A percentile compares a stretch with the other conserved stretches of the same genome.
These are phyloP conservation scores for Agapetus fuscipes DNA, from an alignment of 2,888 invertebrate genomes.

Conservation along the genomic window DNA sequence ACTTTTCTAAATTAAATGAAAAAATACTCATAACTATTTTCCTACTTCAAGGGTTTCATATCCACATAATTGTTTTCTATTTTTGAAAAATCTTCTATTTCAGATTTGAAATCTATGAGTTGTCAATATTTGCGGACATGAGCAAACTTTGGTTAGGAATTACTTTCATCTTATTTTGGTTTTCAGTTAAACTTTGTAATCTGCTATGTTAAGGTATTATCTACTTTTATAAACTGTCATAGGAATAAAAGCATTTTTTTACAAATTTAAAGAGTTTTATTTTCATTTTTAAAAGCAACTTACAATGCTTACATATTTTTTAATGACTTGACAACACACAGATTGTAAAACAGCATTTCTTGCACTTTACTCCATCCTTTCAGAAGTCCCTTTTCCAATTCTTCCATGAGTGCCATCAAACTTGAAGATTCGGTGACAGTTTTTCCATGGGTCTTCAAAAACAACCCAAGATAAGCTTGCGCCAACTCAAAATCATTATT, in stretches of 20 bases:
- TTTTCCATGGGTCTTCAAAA: constrained; percentile 70
- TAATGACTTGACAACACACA: constrained; percentile 66
- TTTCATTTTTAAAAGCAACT: neutral
- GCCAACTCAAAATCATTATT: constrained; percentile 82
- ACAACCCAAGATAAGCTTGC: constrained; percentile 81
- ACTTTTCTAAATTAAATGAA: too few relatives aligned
- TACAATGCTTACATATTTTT: constrained; percentile 53
- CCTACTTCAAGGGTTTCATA: too few relatives aligned
- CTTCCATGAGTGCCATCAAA: constrained; percentile 44
- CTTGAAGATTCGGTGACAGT: constrained; percentile 45
- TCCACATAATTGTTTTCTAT: too few relatives aligned
- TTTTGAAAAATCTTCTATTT: too few relatives aligned
- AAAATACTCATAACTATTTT: too few relatives aligned
- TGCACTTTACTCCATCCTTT: constrained; percentile 59
- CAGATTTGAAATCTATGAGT: too few relatives aligned
- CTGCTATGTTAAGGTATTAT: too few relatives aligned
- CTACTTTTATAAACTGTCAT: too few relatives aligned
- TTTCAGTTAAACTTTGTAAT: too few relatives aligned
- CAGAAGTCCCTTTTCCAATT: constrained; percentile 49
- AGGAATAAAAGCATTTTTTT: neutral
- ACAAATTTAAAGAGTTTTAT: neutral
- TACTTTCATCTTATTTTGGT: too few relatives aligned
- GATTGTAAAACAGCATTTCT: constrained; percentile 59
- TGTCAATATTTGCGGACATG: too few relatives aligned
- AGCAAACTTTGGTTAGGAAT: too few relatives aligned